Evolutionary conservation across 2,888 invertebrate species (phyloP).

Genomic region (Ormia ochracea): DNA sequence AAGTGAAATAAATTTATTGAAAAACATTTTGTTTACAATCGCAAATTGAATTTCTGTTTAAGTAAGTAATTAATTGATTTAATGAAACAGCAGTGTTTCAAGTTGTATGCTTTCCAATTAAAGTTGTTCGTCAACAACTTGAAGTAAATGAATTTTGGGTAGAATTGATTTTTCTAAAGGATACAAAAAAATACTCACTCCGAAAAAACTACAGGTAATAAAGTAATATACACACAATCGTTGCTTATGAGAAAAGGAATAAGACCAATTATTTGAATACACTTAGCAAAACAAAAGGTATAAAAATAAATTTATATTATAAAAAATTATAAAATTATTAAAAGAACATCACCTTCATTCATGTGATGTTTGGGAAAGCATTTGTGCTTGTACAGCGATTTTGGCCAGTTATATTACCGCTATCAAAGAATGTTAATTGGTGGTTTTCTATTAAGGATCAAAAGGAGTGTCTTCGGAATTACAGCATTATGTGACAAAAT

Average conservation of each 20-base stretch:
- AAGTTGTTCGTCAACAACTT: not conserved
- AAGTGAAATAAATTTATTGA: conserved; percentile 5
- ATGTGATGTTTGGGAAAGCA: too few relatives aligned
- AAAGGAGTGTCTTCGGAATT: too few relatives aligned
- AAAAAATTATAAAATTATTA: too few relatives aligned
- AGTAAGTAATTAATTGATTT: conserved; percentile 26
- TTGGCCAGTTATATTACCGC: too few relatives aligned
- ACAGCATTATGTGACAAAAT: too few relatives aligned
- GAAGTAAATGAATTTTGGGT: not conserved
- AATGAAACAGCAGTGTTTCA: not conserved
- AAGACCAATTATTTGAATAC: conserved; percentile 5
- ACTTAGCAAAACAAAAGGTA: not conserved
- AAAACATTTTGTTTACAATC: not conserved
- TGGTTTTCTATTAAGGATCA: too few relatives aligned
- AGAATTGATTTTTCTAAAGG: conserved; percentile 59
- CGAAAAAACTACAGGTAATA: conserved; percentile 50
- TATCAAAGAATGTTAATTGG: too few relatives aligned
- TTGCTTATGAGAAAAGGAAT: not conserved
- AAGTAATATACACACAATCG: conserved; percentile 22
- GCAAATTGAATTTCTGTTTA: not conserved
- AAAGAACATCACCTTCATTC: too few relatives aligned
- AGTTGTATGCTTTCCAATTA: not conserved
- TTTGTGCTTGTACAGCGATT: too few relatives aligned
- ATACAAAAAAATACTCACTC: conserved; percentile 33
- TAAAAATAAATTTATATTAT: too few relatives aligned